phyloP scores from a whole-genome alignment of 2,113 vertebrate genomes.

The Ceratotherium simum region DNA sequence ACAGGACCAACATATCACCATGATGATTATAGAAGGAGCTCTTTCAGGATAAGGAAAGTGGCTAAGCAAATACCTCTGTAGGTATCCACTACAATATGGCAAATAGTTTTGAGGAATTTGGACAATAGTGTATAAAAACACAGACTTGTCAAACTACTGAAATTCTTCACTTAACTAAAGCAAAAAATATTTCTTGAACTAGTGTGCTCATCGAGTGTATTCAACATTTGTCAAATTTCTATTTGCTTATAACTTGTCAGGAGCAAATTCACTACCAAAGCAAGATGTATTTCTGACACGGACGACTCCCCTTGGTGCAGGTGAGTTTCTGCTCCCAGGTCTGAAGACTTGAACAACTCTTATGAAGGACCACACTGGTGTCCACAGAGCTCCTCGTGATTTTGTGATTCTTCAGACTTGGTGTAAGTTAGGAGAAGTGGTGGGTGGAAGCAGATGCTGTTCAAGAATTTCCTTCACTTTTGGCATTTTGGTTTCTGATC shows the following conservation, averaged over 20 bases:
- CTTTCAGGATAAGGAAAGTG: not conserved
- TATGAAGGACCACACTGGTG: not conserved
- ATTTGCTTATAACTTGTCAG: not conserved
- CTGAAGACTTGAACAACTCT: not conserved
- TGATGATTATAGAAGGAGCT: not conserved
- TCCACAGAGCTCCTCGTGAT: not conserved
- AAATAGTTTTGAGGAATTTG: not conserved
- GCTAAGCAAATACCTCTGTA: not conserved
- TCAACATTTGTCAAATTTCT: not conserved
- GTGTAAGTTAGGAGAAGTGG: not conserved
- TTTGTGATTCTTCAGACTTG: not conserved
- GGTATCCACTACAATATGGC: fast-evolving
- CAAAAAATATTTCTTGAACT: not conserved
- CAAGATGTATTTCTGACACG: not conserved
- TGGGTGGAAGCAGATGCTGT: not conserved
- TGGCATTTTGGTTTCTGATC: not conserved
- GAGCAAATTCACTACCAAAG: not conserved
- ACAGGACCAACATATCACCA: not conserved
- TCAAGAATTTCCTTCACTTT: slow-evolving; percentile 22
- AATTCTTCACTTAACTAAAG: not conserved
- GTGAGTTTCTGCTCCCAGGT: not conserved
- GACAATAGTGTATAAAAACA: not conserved
- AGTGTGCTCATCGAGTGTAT: not conserved
- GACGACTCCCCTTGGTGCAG: not conserved
- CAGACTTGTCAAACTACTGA: not conserved